These are phyloP conservation scores for Archilochus colubris DNA, from an alignment of 2,113 vertebrate genomes.

Conservation along the genomic window DNA sequence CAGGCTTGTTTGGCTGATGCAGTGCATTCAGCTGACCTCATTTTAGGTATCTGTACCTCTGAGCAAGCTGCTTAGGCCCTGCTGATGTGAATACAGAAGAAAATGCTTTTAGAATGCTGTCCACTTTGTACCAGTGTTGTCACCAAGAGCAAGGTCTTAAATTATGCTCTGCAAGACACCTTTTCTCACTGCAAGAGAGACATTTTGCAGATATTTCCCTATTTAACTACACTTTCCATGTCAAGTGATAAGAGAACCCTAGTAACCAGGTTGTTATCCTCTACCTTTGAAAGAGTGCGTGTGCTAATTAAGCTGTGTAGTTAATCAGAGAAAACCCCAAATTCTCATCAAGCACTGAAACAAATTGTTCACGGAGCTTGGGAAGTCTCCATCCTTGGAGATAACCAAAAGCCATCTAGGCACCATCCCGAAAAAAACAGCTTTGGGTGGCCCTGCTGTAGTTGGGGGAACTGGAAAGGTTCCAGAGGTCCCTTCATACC, in stretches of 20 bases:
- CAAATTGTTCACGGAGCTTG: not conserved
- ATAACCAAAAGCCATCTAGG: not conserved
- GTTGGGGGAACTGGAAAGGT: not conserved
- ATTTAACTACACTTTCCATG: not conserved
- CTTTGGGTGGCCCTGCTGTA: not conserved
- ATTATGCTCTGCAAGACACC: not conserved
- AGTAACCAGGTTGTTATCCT: not conserved
- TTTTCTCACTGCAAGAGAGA: fast-evolving
- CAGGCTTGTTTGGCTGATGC: not conserved
- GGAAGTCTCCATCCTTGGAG: not conserved
- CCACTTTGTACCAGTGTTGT: not conserved
- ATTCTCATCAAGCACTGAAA: not conserved
- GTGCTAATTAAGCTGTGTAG: not conserved
- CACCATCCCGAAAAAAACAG: not conserved
- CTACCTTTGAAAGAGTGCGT: not conserved
- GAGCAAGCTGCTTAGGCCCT: not conserved
- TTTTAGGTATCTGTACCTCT: not conserved
- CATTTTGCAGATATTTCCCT: not conserved
- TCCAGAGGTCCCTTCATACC: not conserved
- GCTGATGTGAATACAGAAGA: not conserved
- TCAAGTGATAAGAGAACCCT: not conserved
- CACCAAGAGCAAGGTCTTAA: not conserved
- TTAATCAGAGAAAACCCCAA: not conserved
- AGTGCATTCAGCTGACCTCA: not conserved
- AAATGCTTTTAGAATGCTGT: not conserved